These are phyloP conservation scores for Ormyrus rosae DNA, from an alignment of 2,888 invertebrate species.

Conservation along the genomic window DNA sequence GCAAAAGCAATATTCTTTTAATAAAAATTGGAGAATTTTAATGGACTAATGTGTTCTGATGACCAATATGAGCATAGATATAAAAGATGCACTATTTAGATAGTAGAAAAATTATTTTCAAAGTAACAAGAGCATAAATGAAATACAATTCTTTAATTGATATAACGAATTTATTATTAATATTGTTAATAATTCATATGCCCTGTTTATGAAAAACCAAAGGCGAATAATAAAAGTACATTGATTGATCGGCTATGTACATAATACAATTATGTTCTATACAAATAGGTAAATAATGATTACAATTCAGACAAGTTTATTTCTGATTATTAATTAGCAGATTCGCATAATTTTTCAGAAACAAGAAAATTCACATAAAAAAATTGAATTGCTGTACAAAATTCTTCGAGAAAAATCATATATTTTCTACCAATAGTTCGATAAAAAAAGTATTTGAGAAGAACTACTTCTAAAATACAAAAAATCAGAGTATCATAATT, in stretches of 20 bases:
- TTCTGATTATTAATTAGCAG: constrained; percentile 1
- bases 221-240: constrained; percentile 37
- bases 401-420: constrained; percentile 38
- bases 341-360: constrained; percentile 23
- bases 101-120: background rate
- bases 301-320: constrained; percentile 12
- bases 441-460: constrained; percentile 6
- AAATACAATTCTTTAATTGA: constrained; percentile 10
- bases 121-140: background rate
- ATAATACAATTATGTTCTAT: constrained; percentile 36
- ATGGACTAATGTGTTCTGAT: too few species aligned
- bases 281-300: constrained; percentile 22
- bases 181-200: constrained; percentile 37
- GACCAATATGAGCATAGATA: background rate
- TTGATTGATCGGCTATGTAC: constrained; percentile 37
- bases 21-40: too few species aligned
- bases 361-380: constrained; percentile 16
- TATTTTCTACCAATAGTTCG: background rate
- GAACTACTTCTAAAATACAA: background rate
- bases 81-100: background rate
- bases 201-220: constrained; percentile 30
- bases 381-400: constrained; percentile 31
- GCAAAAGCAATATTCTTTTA: too few species aligned
- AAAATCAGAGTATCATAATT: background rate
- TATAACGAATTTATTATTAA: constrained; percentile 46